Conservation (phyloP, 2,888 invertebrate genomes). For the Deilephila elpenor region DNA sequence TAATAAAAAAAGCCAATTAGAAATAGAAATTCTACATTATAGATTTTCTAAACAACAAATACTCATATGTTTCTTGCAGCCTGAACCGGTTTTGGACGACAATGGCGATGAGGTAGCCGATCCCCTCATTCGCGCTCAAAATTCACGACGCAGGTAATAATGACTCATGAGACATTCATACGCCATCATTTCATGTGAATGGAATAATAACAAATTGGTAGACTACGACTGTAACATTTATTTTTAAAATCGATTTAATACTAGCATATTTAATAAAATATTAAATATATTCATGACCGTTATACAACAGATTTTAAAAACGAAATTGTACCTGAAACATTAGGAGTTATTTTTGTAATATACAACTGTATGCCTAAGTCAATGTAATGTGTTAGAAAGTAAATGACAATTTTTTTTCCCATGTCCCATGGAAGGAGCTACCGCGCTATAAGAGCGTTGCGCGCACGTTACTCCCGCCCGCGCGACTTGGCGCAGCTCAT, state of each 20-base stretch:
- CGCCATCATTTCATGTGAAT: no score
- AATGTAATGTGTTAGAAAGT: neutral
- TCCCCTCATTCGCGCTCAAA: slow-evolving; percentile 39
- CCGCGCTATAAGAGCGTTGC: slow-evolving; percentile 51
- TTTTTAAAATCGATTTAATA: no score
- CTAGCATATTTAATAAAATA: no score
- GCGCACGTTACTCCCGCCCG: slow-evolving; percentile 56
- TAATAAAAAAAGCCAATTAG: neutral
- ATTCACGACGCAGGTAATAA: slow-evolving; percentile 52
- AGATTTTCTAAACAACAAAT: neutral
- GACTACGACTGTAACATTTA: no score
- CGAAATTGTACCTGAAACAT: no score
- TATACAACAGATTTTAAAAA: no score
- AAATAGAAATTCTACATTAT: no score
- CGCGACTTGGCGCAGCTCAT: slow-evolving; percentile 60
- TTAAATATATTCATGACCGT: no score
- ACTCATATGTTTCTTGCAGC: slow-evolving; percentile 38
- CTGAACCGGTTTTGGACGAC: slow-evolving; percentile 50
- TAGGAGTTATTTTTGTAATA: no score
- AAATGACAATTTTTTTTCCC: neutral
- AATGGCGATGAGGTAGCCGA: slow-evolving; percentile 46
- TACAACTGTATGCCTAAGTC: no score
- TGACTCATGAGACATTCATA: no score
- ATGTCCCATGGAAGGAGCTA: slow-evolving; percentile 40
- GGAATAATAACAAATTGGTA: neutral